Base-by-base conservation (phyloP, 2,797 vertebrate genomes). In the Dromococcyx pavoninus region DNA sequence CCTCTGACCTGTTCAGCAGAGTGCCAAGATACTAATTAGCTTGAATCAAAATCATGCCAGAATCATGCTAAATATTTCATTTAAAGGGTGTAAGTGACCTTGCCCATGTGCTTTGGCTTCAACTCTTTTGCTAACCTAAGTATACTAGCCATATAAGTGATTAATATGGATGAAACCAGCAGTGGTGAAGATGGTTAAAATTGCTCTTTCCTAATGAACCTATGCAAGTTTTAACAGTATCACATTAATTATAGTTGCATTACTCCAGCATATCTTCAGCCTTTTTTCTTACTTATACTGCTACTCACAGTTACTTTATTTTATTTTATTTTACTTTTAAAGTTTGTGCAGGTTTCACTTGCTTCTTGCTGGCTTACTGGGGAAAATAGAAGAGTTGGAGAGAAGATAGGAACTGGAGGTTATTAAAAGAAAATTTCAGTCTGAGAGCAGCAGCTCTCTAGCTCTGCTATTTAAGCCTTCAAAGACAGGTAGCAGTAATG, bases 401-500 rank as follows among this genome's bases (percentile, higher is more conserved):
- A 28, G 25, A 88, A 64, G 17, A 89, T 33, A 57, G 23, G 24
- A 86, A 54, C 17, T 13, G 5, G 35, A 58, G 30, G 18, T 69
- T 83, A 53, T 76, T 46, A 85, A 66, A 25, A 77, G 30, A 35
- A 48, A n/a, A 75, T 43, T 21, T 32, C 71, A 70, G 39, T 6
- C 39, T 61, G 39, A 88, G 46, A 86, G 46, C 9, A 83, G 23
- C 32, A 83, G 66, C 9, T 60, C 5, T 69, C 58, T 32, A 62
- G 32, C 35, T 91, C 75, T 69, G 53, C 37, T 92, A n/a, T 82
- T 88, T 83, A 88, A 94, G 57, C 66, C 14, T 86, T 91, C 44
- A 27, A 76, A 86, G 76, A 41, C 32, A 94, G 84, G 89, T 93
- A 95, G 56, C 62, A 88, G 78, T 41, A 95, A 84, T 76, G 33